phyloP scores from a whole-genome alignment of 2,797 vertebrate genomes.

The Cuculus canorus region DNA sequence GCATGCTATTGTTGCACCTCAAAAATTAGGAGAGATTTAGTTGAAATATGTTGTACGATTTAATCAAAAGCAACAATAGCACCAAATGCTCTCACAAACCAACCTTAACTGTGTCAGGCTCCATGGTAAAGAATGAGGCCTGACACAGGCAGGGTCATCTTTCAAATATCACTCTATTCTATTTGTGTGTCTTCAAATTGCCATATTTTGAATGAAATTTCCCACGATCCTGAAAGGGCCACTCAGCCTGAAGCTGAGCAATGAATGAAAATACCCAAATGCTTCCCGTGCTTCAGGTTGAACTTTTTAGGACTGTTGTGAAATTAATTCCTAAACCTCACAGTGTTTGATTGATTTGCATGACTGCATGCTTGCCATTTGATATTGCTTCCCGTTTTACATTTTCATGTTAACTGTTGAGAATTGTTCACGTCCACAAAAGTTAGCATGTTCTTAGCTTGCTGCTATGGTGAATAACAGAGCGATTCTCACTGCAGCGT shows the following conservation, averaged over 20 bases:
- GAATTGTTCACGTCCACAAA: constrained; percentile 22
- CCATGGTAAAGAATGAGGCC: constrained; percentile 7
- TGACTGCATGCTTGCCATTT: constrained; percentile 54
- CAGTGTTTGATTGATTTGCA: constrained; percentile 19
- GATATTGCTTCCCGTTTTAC: constrained; percentile 26
- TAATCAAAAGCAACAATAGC: constrained; percentile 55
- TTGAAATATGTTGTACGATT: constrained; percentile 48
- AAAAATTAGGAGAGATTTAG: constrained; percentile 25
- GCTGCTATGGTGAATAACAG: background rate
- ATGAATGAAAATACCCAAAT: background rate
- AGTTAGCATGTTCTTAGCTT: constrained; percentile 59
- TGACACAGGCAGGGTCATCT: constrained; percentile 33
- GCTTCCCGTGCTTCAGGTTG: constrained; percentile 47
- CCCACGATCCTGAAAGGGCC: constrained; percentile 54
- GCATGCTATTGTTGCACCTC: constrained; percentile 81
- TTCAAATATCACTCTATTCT: background rate
- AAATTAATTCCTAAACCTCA: constrained; percentile 62
- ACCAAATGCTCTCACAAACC: constrained; percentile 22
- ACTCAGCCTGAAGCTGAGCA: constrained; percentile 39
- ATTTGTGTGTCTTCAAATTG: constrained; percentile 11
- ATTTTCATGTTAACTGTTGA: constrained; percentile 51
- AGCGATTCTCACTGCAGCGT: constrained; percentile 21
- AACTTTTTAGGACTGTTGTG: constrained; percentile 58
- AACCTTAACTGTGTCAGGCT: constrained; percentile 4
- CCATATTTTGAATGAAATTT: constrained; percentile 36